Percentiles rank a stretch among this genome's conserved stretches.
Conservation (phyloP, 2,888 invertebrate genomes). For the Galerucella nymphaeae region DNA sequence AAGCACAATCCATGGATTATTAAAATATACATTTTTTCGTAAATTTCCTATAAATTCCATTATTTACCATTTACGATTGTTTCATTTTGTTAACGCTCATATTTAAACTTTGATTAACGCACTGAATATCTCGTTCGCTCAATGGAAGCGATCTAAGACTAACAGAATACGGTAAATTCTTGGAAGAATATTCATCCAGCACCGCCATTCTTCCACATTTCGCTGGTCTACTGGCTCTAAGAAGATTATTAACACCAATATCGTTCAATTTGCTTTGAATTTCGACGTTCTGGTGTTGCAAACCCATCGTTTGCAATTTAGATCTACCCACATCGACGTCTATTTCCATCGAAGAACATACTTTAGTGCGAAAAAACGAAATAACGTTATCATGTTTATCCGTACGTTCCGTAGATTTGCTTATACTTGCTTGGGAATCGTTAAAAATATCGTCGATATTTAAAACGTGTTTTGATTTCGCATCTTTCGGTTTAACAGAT, state of each 20-base stretch:
- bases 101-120: constrained; percentile 52
- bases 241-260: constrained; percentile 53
- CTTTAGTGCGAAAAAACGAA: constrained; percentile 49
- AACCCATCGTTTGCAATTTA: constrained; percentile 45
- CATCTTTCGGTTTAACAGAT: constrained; percentile 41
- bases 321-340: constrained; percentile 51
- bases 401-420: background rate
- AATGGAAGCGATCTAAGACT: constrained; percentile 55
- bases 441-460: constrained; percentile 48
- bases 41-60: background rate
- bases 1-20: background rate
- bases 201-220: constrained; percentile 55
- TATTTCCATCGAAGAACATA: constrained; percentile 54
- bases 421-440: constrained; percentile 33
- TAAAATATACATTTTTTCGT: background rate
- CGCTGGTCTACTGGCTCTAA: constrained; percentile 54
- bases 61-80: constrained; percentile 33
- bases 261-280: constrained; percentile 49
- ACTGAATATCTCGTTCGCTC: constrained; percentile 49
- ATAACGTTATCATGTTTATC: constrained; percentile 38
- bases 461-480: constrained; percentile 23
- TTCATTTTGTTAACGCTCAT: constrained; percentile 52
- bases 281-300: constrained; percentile 48
- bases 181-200: constrained; percentile 51
- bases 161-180: constrained; percentile 53